These are phyloP conservation scores for Calephelis nemesis DNA, from an alignment of 1,140 invertebrate species.

Conservation along the genomic window DNA sequence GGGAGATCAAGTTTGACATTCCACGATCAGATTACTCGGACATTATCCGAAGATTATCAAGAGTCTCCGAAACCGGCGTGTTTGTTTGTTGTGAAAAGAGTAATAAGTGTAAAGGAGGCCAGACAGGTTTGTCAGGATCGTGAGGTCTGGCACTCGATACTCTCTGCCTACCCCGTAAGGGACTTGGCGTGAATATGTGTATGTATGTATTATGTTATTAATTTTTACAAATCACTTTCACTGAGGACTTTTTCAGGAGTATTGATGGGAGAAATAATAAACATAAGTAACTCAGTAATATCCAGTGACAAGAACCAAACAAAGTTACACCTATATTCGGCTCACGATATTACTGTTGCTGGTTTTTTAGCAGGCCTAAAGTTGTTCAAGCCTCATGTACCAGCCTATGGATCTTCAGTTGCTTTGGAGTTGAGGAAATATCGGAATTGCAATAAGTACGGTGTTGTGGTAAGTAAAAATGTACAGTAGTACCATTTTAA, in stretches of 20 bases:
- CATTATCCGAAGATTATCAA: no score
- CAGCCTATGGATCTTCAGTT: conserved; percentile 77
- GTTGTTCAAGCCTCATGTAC: conserved; percentile 81
- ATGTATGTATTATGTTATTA: no score
- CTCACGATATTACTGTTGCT: conserved; percentile 85
- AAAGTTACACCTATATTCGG: conserved; percentile 81
- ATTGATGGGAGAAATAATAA: conserved; percentile 78
- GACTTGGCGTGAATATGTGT: no score
- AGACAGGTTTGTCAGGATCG: no score
- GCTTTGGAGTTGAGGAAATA: conserved; percentile 61
- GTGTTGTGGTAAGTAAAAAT: conserved; percentile 45
- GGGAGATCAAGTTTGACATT: no score
- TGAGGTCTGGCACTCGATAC: no score
- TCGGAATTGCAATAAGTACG: conserved; percentile 43
- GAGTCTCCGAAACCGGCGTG: no score
- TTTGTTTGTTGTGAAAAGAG: no score
- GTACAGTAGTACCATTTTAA: no score
- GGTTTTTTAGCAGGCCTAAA: conserved; percentile 81
- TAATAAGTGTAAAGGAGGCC: no score
- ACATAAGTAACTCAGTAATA: conserved; percentile 62
- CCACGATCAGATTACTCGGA: no score
- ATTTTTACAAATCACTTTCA: not conserved
- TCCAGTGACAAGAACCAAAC: conserved; percentile 47
- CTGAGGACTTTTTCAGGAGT: conserved; percentile 54
- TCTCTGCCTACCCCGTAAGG: no score